Conservation (phyloP, 2,888 invertebrate genomes). For the Synergus itoensis region DNA sequence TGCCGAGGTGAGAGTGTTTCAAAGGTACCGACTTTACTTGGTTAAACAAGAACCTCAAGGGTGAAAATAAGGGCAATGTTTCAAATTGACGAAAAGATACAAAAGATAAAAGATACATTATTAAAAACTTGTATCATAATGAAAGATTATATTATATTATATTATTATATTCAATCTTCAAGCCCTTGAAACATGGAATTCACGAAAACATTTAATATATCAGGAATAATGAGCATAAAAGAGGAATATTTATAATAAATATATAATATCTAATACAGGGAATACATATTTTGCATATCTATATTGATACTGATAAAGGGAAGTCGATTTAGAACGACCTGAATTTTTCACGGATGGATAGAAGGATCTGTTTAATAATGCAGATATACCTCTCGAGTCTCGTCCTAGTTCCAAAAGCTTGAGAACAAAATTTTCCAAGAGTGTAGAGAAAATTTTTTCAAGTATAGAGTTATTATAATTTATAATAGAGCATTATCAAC, state of each 20-base stretch:
- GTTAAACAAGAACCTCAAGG: not conserved
- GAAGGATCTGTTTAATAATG: slow-evolving; percentile 16
- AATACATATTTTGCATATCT: not conserved
- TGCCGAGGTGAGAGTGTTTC: slow-evolving; percentile 22
- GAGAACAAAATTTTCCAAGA: not conserved
- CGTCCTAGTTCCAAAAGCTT: slow-evolving; percentile 44
- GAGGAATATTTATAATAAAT: not conserved
- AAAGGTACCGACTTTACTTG: slow-evolving; percentile 29
- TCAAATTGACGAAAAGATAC: slow-evolving; percentile 3
- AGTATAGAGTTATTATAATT: not conserved
- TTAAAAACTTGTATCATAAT: no score
- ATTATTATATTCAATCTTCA: no score
- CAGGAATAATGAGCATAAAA: no score
- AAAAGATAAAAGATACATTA: not conserved
- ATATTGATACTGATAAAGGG: not conserved
- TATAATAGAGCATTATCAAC: not conserved
- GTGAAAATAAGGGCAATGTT: not conserved
- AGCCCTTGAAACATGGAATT: no score
- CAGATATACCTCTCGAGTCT: slow-evolving; percentile 47
- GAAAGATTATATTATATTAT: no score
- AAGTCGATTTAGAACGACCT: not conserved
- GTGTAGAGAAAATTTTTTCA: not conserved
- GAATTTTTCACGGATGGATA: slow-evolving; percentile 23
- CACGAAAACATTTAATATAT: no score
- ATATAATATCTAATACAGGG: not conserved